Percentiles rank a stretch among this genome's conserved stretches.
Conservation (phyloP, 2,888 invertebrate species). For the Psylliodes chrysocephalus region DNA sequence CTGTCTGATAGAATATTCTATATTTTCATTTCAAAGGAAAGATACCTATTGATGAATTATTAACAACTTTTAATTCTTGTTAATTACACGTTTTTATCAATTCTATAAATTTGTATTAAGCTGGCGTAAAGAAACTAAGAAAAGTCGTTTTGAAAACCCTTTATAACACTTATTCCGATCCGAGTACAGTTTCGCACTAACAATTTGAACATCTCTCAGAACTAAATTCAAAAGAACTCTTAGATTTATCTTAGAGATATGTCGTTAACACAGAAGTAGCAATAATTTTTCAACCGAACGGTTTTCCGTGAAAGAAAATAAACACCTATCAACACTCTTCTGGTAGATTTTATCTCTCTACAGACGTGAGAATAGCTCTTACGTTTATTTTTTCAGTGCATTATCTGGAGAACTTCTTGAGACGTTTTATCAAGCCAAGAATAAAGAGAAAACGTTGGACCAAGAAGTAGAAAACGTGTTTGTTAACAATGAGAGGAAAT, state of each 20-base stretch:
- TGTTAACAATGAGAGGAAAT: constrained; percentile 23
- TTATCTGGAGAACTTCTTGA: constrained; percentile 25
- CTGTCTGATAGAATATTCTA: too few species aligned
- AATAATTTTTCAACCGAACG: constrained; percentile 27
- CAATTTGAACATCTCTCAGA: too few species aligned
- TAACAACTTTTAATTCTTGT: too few species aligned
- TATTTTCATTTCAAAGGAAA: too few species aligned
- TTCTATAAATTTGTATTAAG: too few species aligned
- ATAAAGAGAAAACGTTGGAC: constrained; percentile 11
- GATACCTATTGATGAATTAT: too few species aligned
- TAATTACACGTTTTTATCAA: too few species aligned
- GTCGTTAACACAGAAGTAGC: constrained; percentile 18
- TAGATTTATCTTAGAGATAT: constrained; percentile 13
- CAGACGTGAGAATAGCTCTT: constrained; percentile 27
- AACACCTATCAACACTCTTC: constrained; percentile 27
- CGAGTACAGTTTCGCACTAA: too few species aligned
- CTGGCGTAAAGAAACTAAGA: too few species aligned
- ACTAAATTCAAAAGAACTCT: too few species aligned
- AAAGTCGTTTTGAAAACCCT: too few species aligned
- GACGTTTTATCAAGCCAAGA: constrained; percentile 25
- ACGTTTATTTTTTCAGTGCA: constrained; percentile 27
- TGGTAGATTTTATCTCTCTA: constrained; percentile 24
- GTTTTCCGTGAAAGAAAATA: constrained; percentile 25
- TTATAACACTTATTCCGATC: too few species aligned
- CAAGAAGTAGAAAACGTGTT: constrained; percentile 20